Conservation (phyloP, 1,140 invertebrate genomes). For the Achroia grisella region DNA sequence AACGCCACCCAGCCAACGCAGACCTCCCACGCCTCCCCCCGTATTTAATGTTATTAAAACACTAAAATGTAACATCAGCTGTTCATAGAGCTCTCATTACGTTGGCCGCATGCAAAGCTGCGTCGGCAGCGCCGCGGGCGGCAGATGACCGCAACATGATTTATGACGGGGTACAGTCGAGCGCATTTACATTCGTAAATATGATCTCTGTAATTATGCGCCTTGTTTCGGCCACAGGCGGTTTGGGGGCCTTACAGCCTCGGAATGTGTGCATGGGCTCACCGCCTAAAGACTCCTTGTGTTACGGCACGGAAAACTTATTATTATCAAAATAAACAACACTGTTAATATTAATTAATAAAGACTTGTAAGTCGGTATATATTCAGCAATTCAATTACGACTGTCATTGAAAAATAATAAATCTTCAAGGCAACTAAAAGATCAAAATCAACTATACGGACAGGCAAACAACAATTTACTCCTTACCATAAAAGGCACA, state of each 20-base stretch:
- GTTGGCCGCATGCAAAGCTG: conserved; percentile 18
- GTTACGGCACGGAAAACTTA: conserved; percentile 18
- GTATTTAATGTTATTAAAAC: neutral
- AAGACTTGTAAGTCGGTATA: no score
- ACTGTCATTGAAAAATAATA: no score
- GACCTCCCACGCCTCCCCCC: neutral
- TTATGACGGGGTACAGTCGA: conserved; percentile 33
- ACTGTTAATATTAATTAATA: no score
- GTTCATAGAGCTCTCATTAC: conserved; percentile 11
- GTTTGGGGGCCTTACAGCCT: conserved; percentile 9
- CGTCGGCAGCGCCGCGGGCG: conserved; percentile 54
- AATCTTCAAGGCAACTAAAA: no score
- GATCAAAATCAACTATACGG: conserved; percentile 1
- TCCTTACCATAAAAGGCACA: conserved; percentile 43
- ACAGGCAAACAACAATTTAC: conserved; percentile 40
- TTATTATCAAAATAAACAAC: no score
- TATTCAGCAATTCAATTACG: no score
- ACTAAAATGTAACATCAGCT: neutral
- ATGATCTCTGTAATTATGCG: conserved; percentile 61
- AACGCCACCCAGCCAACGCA: conserved; percentile 7
- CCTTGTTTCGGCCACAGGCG: conserved; percentile 46
- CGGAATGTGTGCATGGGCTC: conserved; percentile 9
- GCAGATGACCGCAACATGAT: conserved; percentile 58
- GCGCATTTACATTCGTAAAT: conserved; percentile 54
- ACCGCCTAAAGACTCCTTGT: conserved; percentile 22